Base-by-base conservation (phyloP, 2,797 vertebrate species). In the Ctenosaura bakeri region DNA sequence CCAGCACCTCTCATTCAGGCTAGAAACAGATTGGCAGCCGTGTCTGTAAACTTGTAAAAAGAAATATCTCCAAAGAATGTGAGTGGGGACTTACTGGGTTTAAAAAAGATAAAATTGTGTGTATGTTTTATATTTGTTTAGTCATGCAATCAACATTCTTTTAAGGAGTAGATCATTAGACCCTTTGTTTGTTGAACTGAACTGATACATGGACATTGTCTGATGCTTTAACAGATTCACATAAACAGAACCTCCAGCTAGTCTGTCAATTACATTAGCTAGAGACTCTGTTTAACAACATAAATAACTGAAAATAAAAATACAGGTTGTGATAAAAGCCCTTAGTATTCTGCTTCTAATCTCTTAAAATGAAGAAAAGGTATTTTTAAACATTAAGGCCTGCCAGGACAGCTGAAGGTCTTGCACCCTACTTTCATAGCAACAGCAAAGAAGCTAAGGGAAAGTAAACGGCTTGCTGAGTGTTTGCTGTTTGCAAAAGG, bases 351-450 rank as follows among this genome's bases (percentile, higher is more conserved):
- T 56, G 91, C 69, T 69, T 82, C 66, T 93, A 93, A 94, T 83
- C 92, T 95, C 90, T 73, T 74, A 87, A 94, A 96, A 94, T 66
- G 69, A 88, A 82, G 86, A 79, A 90, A 95, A 91, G 13, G n/a
- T 77, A 59, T 88, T 91, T 92, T 93, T 90, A 87, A 93, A 88
- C 84, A 79, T 52, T 0, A 0, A 90, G 20, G 22, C 22, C 42
- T 86, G 73, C 85, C 80, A 88, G 85, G 89, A 56, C 88, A 79
- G 56, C 42, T 38, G 22, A 85, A 83, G 69, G 73, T 92, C 29
- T 92, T 92, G 85, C 50, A 32, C 4, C 66, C 66, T 83, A 8
- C 91, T 89, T 93, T 90, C 88, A 85, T 87, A 81, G 89, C 84
- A 38, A 14, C 42, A 50, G 78, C 29, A 84, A 85, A 80, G 89